Evolutionary conservation across 1,140 invertebrate species (phyloP), one percentile per base, ranked within the genome.

Genomic region (Catajapyx aquilonaris): DNA sequence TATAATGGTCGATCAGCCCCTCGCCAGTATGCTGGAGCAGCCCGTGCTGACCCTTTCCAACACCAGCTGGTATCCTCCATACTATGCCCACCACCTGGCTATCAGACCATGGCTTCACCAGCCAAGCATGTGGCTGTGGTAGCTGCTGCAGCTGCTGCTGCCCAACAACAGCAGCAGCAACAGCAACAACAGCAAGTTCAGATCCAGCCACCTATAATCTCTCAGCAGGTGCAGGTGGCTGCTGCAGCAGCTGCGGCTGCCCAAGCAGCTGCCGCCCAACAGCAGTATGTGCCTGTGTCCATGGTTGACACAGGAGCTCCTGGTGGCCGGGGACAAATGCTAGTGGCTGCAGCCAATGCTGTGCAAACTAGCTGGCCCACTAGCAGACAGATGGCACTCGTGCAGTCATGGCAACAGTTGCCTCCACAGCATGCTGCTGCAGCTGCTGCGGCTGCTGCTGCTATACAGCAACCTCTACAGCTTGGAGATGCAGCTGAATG

Each of bases 41-140:
- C 66, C 46, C 59, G 76, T 50, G 61, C 69, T 19, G 75, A 81
- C 54, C 71, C 72, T 41, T 83, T 86, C 57, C 76, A 76, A 48
- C 80, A 83, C 52, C 81, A 85, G 50, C 59, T 91, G 44, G 83
- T 91, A 10, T 85, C 85, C 4, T 87, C 86, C 30, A 84, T 93
- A 45, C 61, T 88, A n/a, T 88, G 83, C 56, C 81, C 81, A 46
- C 52, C 56, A 9, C 65, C 68, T 19, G 54, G 60, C 64, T 88
- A 87, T 52, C 84, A 87, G 60, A 75, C 76, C 7, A 72, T 83
- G 63, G 73, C 73, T 39, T 80, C 78, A 44, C 71, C 74, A 46
- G 76, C 83, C 19, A 88, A 91, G 56, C 84, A 87, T 50, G 73
- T 90, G 18, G 81, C 88, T 16, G 84, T 90, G 21, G 80, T 81